Evolutionary conservation across 2,888 invertebrate species (phyloP).

Genomic region (Strigamia transsilvanica): DNA sequence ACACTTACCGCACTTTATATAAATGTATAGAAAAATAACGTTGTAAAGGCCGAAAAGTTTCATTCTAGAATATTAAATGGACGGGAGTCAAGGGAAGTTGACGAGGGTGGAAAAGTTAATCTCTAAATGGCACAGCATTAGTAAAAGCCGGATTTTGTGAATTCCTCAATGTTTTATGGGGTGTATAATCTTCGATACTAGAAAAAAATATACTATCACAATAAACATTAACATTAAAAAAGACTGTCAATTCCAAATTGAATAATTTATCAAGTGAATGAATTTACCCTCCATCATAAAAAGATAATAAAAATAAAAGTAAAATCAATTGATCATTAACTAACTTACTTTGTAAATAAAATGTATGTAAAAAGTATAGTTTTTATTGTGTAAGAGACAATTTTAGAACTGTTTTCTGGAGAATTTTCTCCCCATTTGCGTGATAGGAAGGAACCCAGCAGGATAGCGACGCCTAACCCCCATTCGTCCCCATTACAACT

Average conservation of each 20-base stretch:
- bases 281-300: slow-evolving; percentile 9
- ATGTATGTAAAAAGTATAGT: neutral
- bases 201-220: slow-evolving; percentile 7
- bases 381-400: neutral
- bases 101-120: slow-evolving; percentile 29
- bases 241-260: slow-evolving; percentile 6
- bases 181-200: slow-evolving; percentile 33
- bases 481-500: slow-evolving; percentile 49
- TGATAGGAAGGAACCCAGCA: slow-evolving; percentile 28
- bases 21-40: slow-evolving; percentile 9
- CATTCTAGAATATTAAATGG: slow-evolving; percentile 22
- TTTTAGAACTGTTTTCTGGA: neutral
- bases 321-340: slow-evolving; percentile 39
- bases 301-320: slow-evolving; percentile 14
- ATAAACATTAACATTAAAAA: slow-evolving; percentile 36
- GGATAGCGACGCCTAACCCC: slow-evolving; percentile 45
- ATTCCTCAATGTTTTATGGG: slow-evolving; percentile 37
- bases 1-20: slow-evolving; percentile 26
- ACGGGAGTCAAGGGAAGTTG: neutral
- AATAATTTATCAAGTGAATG: slow-evolving; percentile 36
- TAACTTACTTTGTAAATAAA: slow-evolving; percentile 5
- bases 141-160: slow-evolving; percentile 38
- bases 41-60: neutral
- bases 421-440: slow-evolving; percentile 38
- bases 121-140: slow-evolving; percentile 28